Evolutionary conservation across 2,797 vertebrate genomes (phyloP), one percentile per base, ranked within the genome.

Genomic region (Poecilia picta): DNA sequence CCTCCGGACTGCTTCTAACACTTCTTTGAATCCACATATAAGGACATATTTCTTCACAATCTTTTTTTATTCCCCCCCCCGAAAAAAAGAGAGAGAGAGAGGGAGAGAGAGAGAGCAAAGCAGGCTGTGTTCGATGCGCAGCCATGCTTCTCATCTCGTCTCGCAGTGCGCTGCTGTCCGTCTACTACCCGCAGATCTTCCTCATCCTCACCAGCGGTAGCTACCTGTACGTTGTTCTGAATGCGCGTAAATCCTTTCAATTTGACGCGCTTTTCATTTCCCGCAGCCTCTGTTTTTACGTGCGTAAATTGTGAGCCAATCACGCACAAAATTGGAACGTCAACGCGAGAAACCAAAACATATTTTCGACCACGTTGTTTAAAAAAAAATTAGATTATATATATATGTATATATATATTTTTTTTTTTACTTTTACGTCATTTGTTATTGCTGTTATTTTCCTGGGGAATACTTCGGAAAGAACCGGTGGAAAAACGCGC

Each of bases 201-300:
- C 97, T 99, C 95, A 97, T 98, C 95, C 97, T 99, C 92, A 98
- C 97, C 96, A 98, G 98, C 96, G 97, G 98, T 93, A 98, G 98
- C 96, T 99, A 98, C 96, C 97, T 98, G 97, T 99, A 97, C 96
- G 98, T 95, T 85, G 81, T 72, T 81, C 55, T 72, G n/a, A 57
- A 49, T 57, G 76, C 82, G 83, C 82, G 84, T 84, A 75, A n/a
- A 79, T 31, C 3, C 36, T 68, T 76, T 76, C 3, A 51, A 39
- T 66, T 49, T 45, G 3, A 5, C 3, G 25, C 7, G 1, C n/a
- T 16, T 55, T 53, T 53, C 13, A 20, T 68, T 75, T 77, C 41
- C 39, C 12, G 36, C 64, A 43, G 18, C 25, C 39, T 68, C 36
- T 25, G 11, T 43, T n/a, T n/a, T n/a, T n/a, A 5, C 76, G 55